Base-by-base conservation (phyloP, 53 echinoderm and acorn worm species). In the Crossaster papposus region DNA sequence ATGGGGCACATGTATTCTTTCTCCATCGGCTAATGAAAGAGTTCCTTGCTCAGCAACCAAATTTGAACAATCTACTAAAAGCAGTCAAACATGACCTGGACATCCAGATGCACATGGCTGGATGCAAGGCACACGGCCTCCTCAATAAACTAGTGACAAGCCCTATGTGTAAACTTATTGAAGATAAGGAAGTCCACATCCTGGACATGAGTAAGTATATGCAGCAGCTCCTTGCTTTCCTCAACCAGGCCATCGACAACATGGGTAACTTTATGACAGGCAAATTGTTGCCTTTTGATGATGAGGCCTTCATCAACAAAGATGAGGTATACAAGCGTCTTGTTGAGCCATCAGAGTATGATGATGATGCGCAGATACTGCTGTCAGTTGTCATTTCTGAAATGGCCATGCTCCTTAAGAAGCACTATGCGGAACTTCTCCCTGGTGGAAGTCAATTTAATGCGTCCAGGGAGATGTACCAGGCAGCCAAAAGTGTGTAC, bases 41-140 rank as follows among this genome's bases (percentile, higher is more conserved):
- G 30, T 89, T 79, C 79, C 70, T 89, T 20, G 68, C 64, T 65
- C 64, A 89, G 29, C 89, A 89, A 36, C 74, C 76, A 68, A 89
- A 63, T 79, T 28, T 89, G 68, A 89, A 89, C 79, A 44, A 44
- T 44, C 44, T 44, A 44, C 83, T 90, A n/a, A 82, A 90, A 75
- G 82, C 83, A 22, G 90, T 90, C 23, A 72, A 82, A 82, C 37
- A 90, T 54, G 90, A 90, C 36, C 36, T 90, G 90, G 82, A 44
- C 37, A 26, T 54, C 70, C 75, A 62, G 5, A 74, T 90, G 58
- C 77, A 82, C 76, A 82, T 90, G 55, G 90, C 90, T 55, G 83
- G 90, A 74, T 90, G 90, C 83, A 90, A 82, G 62, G 90, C 90
- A 22, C 64, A 82, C 32, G 90, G 90, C 44, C 90, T 90, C 22